Evolutionary conservation across 2,797 vertebrate species (phyloP), one percentile per base, ranked within the genome.

Genomic region (Melanotaenia trifasciata): DNA sequence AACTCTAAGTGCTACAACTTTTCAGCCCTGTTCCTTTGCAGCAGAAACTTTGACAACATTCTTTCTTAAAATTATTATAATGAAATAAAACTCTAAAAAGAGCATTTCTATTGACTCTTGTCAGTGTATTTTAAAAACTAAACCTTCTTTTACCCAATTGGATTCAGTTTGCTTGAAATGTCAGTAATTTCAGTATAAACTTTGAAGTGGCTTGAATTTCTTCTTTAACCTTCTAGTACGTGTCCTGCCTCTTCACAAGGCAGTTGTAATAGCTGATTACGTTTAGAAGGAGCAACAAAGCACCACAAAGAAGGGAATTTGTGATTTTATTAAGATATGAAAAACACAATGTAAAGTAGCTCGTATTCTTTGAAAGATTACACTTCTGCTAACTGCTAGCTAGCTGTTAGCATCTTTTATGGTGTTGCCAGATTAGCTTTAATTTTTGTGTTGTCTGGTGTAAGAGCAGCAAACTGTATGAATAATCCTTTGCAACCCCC

Each of bases 71-170:
- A 59, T 9, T 38, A 33, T 22, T 26, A 6, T 50, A 45, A 32
- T 40, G 16, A 57, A 56, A n/a, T 11, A 35, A 53, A 33, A 51
- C n/a, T 64, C n/a, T 20, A 4, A 14, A 58, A 67, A 43, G 36
- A 60, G 50, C 58, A 57, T 14, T 70, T 36, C 26, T 50, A 28
- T 13, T 54, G 22, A 70, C 51, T 57, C n/a, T 70, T 56, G 33
- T 60, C 47, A 20, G 33, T 71, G 28, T 51, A 12, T 16, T 62
- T 7, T 18, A 26, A 26, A 26, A 53, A 24, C 4, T 8, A 24
- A 53, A 24, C 22, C 22, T 13, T 12, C 11, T 28, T 1, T 28
- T 54, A 1, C 14, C 13, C 12, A 5, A 16, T 2, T 53, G 10
- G 24, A 54, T 7, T 12, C 12, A 54, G 12, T 28, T 54, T 28